Conservation (phyloP, 2,888 invertebrate genomes). For the Linnaemya tessellans region DNA sequence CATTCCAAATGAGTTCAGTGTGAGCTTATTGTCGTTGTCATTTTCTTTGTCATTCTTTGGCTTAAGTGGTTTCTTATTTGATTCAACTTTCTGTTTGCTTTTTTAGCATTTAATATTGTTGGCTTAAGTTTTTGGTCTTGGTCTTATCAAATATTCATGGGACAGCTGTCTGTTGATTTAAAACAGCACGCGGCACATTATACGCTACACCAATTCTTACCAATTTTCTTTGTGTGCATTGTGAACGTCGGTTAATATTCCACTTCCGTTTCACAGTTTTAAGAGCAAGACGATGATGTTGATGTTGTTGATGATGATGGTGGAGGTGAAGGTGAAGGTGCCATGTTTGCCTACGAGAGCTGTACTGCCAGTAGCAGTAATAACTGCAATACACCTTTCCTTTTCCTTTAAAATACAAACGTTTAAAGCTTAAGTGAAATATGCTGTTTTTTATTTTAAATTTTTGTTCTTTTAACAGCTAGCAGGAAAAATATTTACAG, state of each 20-base stretch:
- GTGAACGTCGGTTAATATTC: slow-evolving; percentile 60
- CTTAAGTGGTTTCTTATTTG: slow-evolving; percentile 10
- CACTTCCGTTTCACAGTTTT: slow-evolving; percentile 58
- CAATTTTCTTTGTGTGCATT: slow-evolving; percentile 57
- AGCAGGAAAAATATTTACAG: slow-evolving; percentile 22
- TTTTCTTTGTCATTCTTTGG: slow-evolving; percentile 12
- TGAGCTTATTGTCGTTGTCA: slow-evolving; percentile 54
- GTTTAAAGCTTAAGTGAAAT: slow-evolving; percentile 21
- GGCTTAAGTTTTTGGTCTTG: slow-evolving; percentile 54
- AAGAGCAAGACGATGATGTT: slow-evolving; percentile 4
- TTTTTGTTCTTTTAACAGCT: slow-evolving; percentile 22
- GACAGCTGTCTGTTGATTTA: slow-evolving; percentile 67
- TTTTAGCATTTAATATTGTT: slow-evolving; percentile 39
- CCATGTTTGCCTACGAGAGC: neutral
- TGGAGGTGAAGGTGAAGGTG: neutral
- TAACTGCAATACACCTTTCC: slow-evolving; percentile 25
- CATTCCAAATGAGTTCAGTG: slow-evolving; percentile 24
- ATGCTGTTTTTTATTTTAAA: neutral
- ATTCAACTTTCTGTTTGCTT: slow-evolving; percentile 3
- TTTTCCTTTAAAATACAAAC: slow-evolving; percentile 15
- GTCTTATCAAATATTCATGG: slow-evolving; percentile 70
- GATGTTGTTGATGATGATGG: slow-evolving; percentile 8
- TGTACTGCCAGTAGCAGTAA: neutral
- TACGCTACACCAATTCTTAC: slow-evolving; percentile 39
- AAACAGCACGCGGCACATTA: slow-evolving; percentile 61